Evolutionary conservation across 2,888 invertebrate species (phyloP).

Genomic region (Eupeodes luniger): DNA sequence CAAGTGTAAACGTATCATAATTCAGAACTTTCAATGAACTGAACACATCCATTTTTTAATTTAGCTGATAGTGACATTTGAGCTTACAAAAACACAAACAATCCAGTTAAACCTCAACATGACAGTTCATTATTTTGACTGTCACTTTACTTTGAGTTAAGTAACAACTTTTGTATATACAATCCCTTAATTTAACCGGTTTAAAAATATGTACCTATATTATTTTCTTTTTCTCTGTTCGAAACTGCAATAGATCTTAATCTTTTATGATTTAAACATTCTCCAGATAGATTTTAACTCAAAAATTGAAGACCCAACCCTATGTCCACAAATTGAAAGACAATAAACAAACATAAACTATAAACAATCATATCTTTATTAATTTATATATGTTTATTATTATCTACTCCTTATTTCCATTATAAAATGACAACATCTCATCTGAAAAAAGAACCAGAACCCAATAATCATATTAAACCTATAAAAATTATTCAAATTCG

Average conservation of each 20-base stretch:
- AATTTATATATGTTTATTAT: conserved; percentile 21
- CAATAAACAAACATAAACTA: neutral
- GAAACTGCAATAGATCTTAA: neutral
- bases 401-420: conserved; percentile 14
- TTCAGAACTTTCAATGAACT: no score
- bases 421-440: conserved; percentile 6
- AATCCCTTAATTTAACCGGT: no score
- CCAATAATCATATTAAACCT: conserved; percentile 1
- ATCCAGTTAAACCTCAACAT: no score
- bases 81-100: no score
- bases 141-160: no score
- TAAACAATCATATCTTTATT: conserved; percentile 16
- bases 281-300: neutral
- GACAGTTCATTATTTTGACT: no score
- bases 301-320: neutral
- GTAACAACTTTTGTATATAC: no score
- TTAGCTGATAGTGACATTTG: no score
- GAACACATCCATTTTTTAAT: no score
- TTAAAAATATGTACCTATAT: no score
- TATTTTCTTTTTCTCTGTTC: neutral
- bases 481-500: conserved; percentile 72
- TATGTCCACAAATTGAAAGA: neutral
- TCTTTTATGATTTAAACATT: neutral
- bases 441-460: neutral
- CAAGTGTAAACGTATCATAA: no score